Base-by-base conservation (phyloP, 2,888 invertebrate species). In the Torymus texanus region DNA sequence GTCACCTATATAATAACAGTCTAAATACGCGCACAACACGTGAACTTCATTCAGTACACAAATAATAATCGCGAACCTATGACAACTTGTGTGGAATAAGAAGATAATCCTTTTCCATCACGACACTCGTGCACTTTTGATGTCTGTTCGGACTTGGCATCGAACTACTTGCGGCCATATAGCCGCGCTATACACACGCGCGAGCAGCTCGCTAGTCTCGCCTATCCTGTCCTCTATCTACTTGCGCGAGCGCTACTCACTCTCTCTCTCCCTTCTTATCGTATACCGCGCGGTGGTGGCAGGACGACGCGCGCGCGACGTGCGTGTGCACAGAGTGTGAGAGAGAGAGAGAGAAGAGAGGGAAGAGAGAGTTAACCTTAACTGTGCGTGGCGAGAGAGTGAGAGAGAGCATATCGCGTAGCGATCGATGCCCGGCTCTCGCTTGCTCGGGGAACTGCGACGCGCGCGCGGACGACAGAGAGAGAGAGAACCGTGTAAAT, bases 351-450 rank as follows among this genome's bases (percentile, higher is more conserved):
- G 29, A 29, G 29, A 5, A 29, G 29, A 5, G 29, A 29, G 29
- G 3, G 29, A 4, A 3, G 3, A 5, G 5, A 58, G 24, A 62
- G 58, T 74, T 74, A 74, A 74, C 65, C 74, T 74, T 65, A 74
- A 74, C 65, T 74, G 58, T 58, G 65, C 73, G 59, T 65, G 58
- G 55, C 65, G 59, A 24, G 78, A 21, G 75, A 58, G 24, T 67
- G 62, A 81, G 80, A 70, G 75, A 62, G 56, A 58, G 70, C 65
- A 76, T 78, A 62, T 74, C 73, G 72, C 77, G 70, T 76, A 72
- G 24, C 79, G 72, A 62, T 79, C 63, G 61, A 74, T 63, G 75
- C 65, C 74, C 75, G 29, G 29, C 29, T 29, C 29, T 29, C 5
- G 70, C 70, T 14, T 62, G 75, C 70, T 14, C 68, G 71, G 58